Percentiles rank a stretch among this genome's conserved stretches.
phyloP scores from a whole-genome alignment of 92 coral and sea anemone genomes.

The Epizoanthus scotinus region DNA sequence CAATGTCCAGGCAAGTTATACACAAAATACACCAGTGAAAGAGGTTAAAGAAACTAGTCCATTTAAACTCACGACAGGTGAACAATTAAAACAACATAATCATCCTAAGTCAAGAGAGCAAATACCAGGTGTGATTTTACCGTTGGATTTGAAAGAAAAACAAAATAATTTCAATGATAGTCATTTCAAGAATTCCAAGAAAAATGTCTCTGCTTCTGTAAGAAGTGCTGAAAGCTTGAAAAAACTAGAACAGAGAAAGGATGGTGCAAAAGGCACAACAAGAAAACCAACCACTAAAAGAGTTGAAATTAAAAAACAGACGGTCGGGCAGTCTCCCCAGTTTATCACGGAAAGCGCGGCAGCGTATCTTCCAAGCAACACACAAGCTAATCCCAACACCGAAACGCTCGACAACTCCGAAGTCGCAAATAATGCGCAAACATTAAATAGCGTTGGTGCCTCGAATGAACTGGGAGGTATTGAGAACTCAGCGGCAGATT shows the following conservation, averaged over 20 bases:
- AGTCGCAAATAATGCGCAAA: neutral
- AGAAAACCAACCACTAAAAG: neutral
- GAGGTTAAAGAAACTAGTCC: neutral
- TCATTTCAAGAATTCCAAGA: neutral
- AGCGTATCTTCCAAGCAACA: neutral
- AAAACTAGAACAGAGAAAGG: neutral
- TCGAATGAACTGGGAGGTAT: neutral
- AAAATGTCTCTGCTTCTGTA: neutral
- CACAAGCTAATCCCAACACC: neutral
- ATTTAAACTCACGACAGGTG: neutral
- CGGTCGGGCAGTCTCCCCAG: neutral
- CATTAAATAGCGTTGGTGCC: neutral
- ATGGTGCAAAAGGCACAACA: no score
- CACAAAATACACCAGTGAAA: neutral
- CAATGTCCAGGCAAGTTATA: neutral
- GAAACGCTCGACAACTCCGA: conserved; percentile 9
- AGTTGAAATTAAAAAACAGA: conserved; percentile 19
- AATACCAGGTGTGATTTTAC: neutral
- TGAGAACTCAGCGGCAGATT: neutral
- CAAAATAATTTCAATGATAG: neutral
- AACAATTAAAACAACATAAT: neutral
- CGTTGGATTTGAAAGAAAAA: conserved; percentile 8
- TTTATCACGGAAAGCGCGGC: conserved; percentile 29
- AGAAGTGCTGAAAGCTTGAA: neutral
- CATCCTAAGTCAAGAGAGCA: neutral